Percentiles rank a stretch among this genome's conserved stretches.
These are phyloP conservation scores for Nettapus auritus DNA, from an alignment of 2,113 vertebrate genomes.

Conservation along the genomic window DNA sequence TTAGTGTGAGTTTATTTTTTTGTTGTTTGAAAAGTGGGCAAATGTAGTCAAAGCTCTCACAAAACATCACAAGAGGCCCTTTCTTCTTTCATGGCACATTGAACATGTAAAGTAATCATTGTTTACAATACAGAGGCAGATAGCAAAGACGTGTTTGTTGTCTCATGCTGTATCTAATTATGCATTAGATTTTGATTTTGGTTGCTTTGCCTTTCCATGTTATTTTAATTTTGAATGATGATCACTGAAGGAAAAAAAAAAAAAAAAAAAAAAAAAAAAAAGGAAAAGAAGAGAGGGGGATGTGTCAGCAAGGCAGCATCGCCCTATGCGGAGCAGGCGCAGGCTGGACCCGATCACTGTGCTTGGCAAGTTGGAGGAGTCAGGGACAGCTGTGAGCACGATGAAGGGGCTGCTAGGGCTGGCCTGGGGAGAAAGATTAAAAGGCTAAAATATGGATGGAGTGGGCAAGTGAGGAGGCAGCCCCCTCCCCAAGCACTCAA, in stretches of 20 bases:
- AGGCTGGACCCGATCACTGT: neutral
- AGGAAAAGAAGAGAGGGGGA: neutral
- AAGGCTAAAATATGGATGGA: neutral
- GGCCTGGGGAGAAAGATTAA: conserved; percentile 29
- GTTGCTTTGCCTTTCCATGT: conserved; percentile 60
- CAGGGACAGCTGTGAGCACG: accelerated
- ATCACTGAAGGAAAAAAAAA: neutral
- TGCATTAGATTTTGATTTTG: conserved; percentile 71
- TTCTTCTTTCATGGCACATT: conserved; percentile 67
- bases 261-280: neutral
- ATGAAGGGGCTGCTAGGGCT: neutral
- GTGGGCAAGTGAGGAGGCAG: neutral
- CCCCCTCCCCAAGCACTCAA: accelerated
- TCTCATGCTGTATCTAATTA: conserved; percentile 65
- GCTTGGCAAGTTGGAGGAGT: conserved; percentile 32
- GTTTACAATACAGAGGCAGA: conserved; percentile 70
- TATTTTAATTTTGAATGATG: conserved; percentile 73
- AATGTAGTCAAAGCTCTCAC: conserved; percentile 71
- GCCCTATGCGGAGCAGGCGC: accelerated
- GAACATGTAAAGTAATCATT: conserved; percentile 72
- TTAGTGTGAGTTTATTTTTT: conserved; percentile 76
- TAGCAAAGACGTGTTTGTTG: conserved; percentile 71
- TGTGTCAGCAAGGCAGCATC: neutral
- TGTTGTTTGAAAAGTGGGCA: conserved; percentile 74
- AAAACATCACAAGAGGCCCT: conserved; percentile 70